Percentiles rank a stretch among this genome's conserved stretches.
These are phyloP conservation scores for Centropus bengalensis DNA, from an alignment of 2,113 vertebrate species.

Conservation along the genomic window DNA sequence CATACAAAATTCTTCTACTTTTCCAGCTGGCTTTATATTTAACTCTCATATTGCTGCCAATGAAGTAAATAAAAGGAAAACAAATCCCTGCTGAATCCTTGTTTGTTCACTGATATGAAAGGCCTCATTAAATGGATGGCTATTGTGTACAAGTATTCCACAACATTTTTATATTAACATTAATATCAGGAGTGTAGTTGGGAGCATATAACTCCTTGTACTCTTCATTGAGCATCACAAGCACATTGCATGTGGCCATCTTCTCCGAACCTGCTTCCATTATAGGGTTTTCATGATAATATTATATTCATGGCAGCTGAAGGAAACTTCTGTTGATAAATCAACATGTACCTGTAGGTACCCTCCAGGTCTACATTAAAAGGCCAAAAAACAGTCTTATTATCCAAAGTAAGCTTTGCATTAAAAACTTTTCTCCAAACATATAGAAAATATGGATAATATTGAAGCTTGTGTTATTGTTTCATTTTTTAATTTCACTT, in stretches of 20 bases:
- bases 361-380: neutral
- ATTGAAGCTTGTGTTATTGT: neutral
- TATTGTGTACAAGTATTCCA: neutral
- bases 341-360: neutral
- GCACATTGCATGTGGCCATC: no score
- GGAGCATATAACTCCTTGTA: neutral
- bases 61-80: slow-evolving; percentile 49
- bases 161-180: neutral
- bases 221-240: neutral
- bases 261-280: neutral
- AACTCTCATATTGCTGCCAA: slow-evolving; percentile 2
- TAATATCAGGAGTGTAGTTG: neutral
- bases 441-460: neutral
- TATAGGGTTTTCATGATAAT: neutral
- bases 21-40: neutral
- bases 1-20: neutral
- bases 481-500: neutral
- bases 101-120: neutral
- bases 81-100: neutral
- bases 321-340: neutral
- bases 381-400: neutral
- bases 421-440: neutral
- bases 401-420: neutral
- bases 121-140: slow-evolving; percentile 30
- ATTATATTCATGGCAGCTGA: neutral